Percentiles rank a stretch among this genome's conserved stretches.
These are phyloP conservation scores for Chionomys nivalis DNA, from an alignment of 2,113 vertebrate genomes.

Conservation along the genomic window DNA sequence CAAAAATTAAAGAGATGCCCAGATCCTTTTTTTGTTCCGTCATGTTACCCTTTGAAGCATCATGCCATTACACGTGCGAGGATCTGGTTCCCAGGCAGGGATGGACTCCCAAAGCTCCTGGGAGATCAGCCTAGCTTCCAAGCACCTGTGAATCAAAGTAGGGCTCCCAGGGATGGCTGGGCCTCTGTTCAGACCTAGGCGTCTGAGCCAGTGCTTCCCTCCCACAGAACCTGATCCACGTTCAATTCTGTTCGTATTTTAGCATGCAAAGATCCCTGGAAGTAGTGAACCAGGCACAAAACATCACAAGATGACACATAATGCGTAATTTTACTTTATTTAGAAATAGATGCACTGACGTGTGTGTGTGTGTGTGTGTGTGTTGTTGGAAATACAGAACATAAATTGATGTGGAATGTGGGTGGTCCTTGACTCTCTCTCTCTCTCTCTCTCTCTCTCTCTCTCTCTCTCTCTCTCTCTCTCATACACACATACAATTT, in stretches of 20 bases:
- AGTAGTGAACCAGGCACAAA: background rate
- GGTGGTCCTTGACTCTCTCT: background rate
- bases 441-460: no score
- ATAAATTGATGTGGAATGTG: background rate
- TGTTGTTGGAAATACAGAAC: background rate
- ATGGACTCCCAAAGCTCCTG: background rate
- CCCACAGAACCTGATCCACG: background rate
- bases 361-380: background rate
- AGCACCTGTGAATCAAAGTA: background rate
- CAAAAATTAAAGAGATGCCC: background rate
- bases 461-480: background rate
- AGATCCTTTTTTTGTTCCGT: background rate
- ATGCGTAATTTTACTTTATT: background rate
- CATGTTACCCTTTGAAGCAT: background rate
- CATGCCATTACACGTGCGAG: background rate
- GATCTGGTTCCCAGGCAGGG: background rate
- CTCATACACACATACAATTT: background rate
- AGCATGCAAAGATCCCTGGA: background rate
- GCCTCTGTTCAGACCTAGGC: background rate
- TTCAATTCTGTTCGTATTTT: background rate
- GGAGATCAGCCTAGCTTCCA: fast-evolving
- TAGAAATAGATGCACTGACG: background rate
- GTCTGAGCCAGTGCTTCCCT: background rate
- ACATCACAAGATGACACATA: background rate
- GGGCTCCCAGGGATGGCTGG: background rate